These are phyloP conservation scores for Orius laevigatus DNA, from an alignment of 1,140 invertebrate species.

Conservation along the genomic window DNA sequence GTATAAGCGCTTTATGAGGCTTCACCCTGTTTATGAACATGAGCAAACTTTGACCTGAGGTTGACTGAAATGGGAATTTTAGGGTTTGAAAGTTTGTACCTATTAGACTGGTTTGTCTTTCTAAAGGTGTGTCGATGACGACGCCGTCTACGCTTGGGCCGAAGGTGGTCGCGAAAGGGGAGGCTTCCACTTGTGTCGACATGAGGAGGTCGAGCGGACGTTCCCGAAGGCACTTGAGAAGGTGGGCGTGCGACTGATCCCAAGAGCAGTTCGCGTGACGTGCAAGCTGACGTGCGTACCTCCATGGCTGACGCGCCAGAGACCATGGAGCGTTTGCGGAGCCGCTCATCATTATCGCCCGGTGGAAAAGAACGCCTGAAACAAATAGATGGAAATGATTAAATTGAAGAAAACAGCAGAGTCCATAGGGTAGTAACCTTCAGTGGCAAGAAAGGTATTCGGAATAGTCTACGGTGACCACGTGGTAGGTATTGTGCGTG, in stretches of 20 bases:
- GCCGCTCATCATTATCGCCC: slow-evolving; percentile 86
- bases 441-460: too few species aligned
- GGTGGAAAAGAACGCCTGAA: slow-evolving; percentile 74
- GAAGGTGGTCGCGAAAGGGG: slow-evolving; percentile 73
- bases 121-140: slow-evolving; percentile 52
- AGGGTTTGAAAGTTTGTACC: slow-evolving; percentile 19
- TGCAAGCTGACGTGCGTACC: slow-evolving; percentile 72
- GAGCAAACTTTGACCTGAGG: too few species aligned
- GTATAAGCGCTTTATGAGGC: too few species aligned
- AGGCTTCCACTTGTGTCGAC: slow-evolving; percentile 50
- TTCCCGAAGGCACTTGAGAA: slow-evolving; percentile 71
- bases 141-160: slow-evolving; percentile 84
- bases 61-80: too few species aligned
- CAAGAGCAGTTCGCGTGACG: slow-evolving; percentile 73
- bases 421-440: too few species aligned
- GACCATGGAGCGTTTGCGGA: slow-evolving; percentile 89
- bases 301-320: slow-evolving; percentile 67
- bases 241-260: slow-evolving; percentile 46
- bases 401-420: too few species aligned
- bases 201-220: slow-evolving; percentile 53
- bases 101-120: slow-evolving; percentile 26
- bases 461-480: too few species aligned
- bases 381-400: slow-evolving; percentile 8
- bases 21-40: too few species aligned
- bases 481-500: too few species aligned